Evolutionary conservation across 2,888 invertebrate genomes (phyloP), one percentile per base, ranked within the genome.

Genomic region (Lumbricus terrestris): DNA sequence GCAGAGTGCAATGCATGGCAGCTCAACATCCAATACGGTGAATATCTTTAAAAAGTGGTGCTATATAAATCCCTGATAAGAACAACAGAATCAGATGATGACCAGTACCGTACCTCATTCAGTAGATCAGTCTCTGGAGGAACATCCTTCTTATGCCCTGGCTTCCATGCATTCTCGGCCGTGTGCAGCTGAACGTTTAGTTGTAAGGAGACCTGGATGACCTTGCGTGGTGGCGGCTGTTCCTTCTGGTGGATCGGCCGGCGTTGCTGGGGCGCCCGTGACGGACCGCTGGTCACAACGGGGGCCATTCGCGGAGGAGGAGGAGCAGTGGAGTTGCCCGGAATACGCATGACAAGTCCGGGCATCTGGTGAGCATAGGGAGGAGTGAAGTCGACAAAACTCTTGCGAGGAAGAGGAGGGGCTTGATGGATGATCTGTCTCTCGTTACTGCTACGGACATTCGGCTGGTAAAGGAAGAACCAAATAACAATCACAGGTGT

Each of bases 151-250:
- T 90, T 91, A 33, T 96, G 95, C 8, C 96, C 95, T 0, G 98
- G 98, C 93, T 97, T 97, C 98, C 98, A 98, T 0, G 98, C 98
- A 94, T 98, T 98, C 93, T 97, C 97, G 82, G 97, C 96, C 94
- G 97, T 97, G 93, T 97, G 97, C 5, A 98, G 95, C 94, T 97
- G 97, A 0, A 97, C 97, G 93, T 98, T 97, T 93, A 97, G 97
- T 90, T 93, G 92, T 20, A 93, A 92, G 29, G 93, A 93, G 15
- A 93, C 91, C 33, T 93, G 93, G 40, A 95, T 94, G 88, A 95
- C 92, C 89, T 93, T 94, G 33, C 89, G 89, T 38, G 38, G 33
- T 20, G 47, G 42, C 0, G 47, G 38, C 37, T 88, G 88, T 23
- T 47, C 88, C 88, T 47, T 85, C 38, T 38, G 37, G 37, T 88